These are phyloP conservation scores for Drosophila pandora DNA, from an alignment of 1,140 invertebrate species.

Conservation along the genomic window DNA sequence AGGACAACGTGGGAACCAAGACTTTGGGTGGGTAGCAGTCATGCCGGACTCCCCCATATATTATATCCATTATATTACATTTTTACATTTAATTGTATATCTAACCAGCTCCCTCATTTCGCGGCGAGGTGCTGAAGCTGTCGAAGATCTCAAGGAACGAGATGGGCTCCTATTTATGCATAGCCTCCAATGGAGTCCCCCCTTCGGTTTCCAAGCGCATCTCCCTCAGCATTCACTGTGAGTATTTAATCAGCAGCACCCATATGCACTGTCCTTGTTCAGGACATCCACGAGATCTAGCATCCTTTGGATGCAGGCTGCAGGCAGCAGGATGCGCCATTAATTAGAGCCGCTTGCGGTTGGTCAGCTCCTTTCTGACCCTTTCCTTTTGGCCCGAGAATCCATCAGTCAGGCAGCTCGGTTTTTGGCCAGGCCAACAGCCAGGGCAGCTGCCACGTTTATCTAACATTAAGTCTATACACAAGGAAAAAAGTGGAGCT, in stretches of 20 bases:
- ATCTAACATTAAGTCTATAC: conserved; percentile 61
- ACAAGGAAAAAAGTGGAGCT: neutral
- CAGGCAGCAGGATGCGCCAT: conserved; percentile 41
- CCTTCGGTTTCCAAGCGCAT: conserved; percentile 93
- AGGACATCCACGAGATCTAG: neutral
- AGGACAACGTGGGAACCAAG: conserved; percentile 86
- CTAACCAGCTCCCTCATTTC: conserved; percentile 85
- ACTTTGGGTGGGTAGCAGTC: conserved; percentile 85
- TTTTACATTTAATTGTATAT: conserved; percentile 2
- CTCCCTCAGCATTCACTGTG: conserved; percentile 92
- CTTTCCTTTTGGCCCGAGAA: conserved; percentile 1
- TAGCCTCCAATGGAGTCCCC: conserved; percentile 92
- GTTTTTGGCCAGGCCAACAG: conserved; percentile 38
- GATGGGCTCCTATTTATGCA: conserved; percentile 95
- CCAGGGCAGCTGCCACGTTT: conserved; percentile 50
- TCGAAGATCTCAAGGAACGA: conserved; percentile 92
- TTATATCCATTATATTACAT: neutral
- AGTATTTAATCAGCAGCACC: conserved; percentile 85
- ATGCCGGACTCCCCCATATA: neutral
- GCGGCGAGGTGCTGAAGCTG: conserved; percentile 90
- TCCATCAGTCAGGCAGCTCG: conserved; percentile 31
- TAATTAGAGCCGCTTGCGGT: conserved; percentile 72
- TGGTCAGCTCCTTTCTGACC: conserved; percentile 53
- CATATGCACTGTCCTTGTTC: neutral
- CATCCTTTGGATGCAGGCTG: neutral